Conservation (phyloP, 2,113 vertebrate species). For the Neopipo cinnamomea region DNA sequence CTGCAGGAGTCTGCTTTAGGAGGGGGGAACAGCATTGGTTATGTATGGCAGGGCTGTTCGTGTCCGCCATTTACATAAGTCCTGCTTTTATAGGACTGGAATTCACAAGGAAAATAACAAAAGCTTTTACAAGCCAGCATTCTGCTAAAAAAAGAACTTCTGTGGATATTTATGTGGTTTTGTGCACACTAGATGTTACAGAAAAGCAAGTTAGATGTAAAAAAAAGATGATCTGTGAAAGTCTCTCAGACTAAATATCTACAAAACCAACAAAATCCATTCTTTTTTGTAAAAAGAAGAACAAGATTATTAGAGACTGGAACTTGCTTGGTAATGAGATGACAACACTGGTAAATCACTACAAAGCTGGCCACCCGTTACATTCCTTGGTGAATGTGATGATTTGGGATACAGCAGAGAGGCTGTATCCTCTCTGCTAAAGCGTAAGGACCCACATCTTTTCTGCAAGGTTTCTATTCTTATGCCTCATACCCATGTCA, state of each 20-base stretch:
- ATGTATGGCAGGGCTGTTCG: neutral
- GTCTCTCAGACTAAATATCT: neutral
- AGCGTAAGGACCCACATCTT: neutral
- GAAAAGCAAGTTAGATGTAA: neutral
- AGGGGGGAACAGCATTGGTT: neutral
- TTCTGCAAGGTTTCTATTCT: neutral
- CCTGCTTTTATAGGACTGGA: neutral
- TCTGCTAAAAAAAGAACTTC: neutral
- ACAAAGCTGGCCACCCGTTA: neutral
- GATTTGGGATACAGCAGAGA: too few relatives aligned
- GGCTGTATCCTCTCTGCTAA: neutral
- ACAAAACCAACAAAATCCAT: accelerated
- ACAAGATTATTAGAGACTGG: neutral
- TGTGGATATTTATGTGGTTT: neutral
- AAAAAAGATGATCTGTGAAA: neutral
- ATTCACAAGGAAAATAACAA: neutral
- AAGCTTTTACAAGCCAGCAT: neutral
- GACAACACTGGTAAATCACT: neutral
- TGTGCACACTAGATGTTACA: accelerated
- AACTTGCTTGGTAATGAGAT: neutral
- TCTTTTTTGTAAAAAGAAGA: neutral
- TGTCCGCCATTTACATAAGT: neutral
- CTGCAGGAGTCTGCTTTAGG: neutral
- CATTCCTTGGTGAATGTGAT: neutral
- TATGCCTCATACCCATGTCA: neutral